phyloP scores from a whole-genome alignment of 2,113 vertebrate genomes.

The Vombatus ursinus region DNA sequence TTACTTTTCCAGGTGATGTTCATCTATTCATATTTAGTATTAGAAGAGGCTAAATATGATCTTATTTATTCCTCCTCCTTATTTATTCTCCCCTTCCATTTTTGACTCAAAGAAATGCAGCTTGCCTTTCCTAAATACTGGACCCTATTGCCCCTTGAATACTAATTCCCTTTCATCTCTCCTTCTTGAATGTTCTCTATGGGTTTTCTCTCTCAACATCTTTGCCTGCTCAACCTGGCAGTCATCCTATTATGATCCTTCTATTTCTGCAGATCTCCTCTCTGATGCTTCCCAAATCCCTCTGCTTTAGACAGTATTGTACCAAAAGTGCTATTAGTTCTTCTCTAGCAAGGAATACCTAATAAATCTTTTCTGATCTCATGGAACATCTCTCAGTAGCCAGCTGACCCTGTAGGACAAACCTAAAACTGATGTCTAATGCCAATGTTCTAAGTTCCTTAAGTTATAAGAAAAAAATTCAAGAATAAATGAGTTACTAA shows the following conservation, averaged over 20 bases:
- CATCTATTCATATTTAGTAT: constrained; percentile 30
- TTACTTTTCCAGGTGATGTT: neutral
- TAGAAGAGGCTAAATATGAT: neutral
- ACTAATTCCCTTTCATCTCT: neutral
- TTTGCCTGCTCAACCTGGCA: neutral
- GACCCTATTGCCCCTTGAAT: neutral
- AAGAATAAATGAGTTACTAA: constrained; percentile 48
- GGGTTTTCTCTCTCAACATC: neutral
- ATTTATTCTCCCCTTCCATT: constrained; percentile 21
- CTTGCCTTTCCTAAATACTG: constrained; percentile 39
- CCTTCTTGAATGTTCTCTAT: neutral
- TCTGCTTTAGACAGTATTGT: neutral
- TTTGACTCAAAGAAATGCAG: neutral
- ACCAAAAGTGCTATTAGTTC: neutral
- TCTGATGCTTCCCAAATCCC: neutral
- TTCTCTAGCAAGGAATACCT: neutral
- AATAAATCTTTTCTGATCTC: neutral
- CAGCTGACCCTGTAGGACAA: neutral
- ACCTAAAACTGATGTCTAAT: neutral
- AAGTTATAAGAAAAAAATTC: constrained; percentile 31
- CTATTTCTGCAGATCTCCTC: neutral
- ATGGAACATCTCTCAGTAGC: neutral
- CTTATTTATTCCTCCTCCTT: neutral
- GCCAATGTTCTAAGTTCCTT: neutral
- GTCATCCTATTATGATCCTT: neutral